Conservation (phyloP, 2,113 vertebrate species). For the Anser brachyrhynchus region DNA sequence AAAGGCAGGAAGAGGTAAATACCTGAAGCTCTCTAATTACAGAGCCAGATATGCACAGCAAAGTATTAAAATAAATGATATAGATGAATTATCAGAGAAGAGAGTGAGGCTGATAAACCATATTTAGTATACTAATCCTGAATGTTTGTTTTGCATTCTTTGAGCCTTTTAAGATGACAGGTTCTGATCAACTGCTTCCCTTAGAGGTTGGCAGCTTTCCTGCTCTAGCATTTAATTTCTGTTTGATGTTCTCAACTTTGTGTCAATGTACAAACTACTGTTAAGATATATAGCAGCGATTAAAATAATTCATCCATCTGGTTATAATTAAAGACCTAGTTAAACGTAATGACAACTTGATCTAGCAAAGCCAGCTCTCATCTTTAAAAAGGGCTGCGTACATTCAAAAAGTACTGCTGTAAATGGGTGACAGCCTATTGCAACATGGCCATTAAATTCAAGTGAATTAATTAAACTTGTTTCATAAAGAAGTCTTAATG, state of each 20-base stretch:
- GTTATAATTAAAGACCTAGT: constrained; percentile 83
- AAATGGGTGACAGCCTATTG: constrained; percentile 64
- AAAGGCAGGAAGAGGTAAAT: constrained; percentile 79
- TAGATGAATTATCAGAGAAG: constrained; percentile 78
- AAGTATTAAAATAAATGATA: constrained; percentile 80
- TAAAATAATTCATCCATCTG: constrained; percentile 87
- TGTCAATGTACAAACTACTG: constrained; percentile 83
- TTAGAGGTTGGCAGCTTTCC: constrained; percentile 81
- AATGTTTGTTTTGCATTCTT: constrained; percentile 84
- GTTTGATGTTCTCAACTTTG: constrained; percentile 83
- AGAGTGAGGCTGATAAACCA: constrained; percentile 72
- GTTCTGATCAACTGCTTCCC: constrained; percentile 85
- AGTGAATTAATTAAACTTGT: constrained; percentile 63
- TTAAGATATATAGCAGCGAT: constrained; percentile 82
- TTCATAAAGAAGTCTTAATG: constrained; percentile 66
- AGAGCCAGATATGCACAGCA: constrained; percentile 73
- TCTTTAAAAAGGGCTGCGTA: constrained; percentile 66
- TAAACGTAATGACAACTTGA: constrained; percentile 82
- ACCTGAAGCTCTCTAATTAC: constrained; percentile 82
- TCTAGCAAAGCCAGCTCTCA: constrained; percentile 73
- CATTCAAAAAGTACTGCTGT: constrained; percentile 55
- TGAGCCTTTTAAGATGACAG: constrained; percentile 83
- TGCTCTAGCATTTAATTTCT: constrained; percentile 78
- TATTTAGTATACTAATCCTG: constrained; percentile 79
- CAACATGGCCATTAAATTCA: constrained; percentile 58